Conservation (phyloP, 2,797 vertebrate species). For the Enteromius fasciolatus region DNA sequence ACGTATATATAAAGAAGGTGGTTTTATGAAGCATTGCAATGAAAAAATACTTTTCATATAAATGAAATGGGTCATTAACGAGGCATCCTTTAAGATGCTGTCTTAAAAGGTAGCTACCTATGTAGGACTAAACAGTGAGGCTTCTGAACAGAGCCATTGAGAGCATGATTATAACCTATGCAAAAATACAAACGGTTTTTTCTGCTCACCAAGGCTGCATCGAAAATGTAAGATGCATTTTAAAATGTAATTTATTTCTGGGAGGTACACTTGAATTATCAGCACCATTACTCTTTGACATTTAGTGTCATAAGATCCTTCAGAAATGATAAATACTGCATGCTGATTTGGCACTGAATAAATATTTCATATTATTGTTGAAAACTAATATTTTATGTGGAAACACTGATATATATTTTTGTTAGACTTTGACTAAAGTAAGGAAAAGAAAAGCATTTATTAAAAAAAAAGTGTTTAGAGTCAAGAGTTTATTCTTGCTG, state of each 20-base stretch:
- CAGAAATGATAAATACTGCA: neutral
- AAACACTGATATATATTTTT: neutral
- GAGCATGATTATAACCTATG: neutral
- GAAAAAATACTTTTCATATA: neutral
- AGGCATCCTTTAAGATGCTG: neutral
- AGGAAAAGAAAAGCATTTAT: neutral
- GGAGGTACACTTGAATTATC: neutral
- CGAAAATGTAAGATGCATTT: neutral
- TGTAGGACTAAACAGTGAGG: neutral
- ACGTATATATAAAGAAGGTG: neutral
- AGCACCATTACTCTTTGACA: neutral
- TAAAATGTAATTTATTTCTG: neutral
- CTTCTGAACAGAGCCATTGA: neutral
- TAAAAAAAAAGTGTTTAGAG: too few species aligned
- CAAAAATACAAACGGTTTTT: neutral
- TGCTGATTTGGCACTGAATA: neutral
- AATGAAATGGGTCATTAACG: neutral
- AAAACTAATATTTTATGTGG: neutral
- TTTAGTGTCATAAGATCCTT: neutral
- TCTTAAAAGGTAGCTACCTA: neutral
- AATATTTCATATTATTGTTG: neutral
- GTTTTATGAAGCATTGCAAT: neutral
- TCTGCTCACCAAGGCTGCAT: neutral
- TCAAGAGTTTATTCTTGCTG: neutral
- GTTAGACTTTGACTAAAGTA: too few species aligned